Base-by-base conservation (phyloP, 2,888 invertebrate species). In the Lasiommata megera region DNA sequence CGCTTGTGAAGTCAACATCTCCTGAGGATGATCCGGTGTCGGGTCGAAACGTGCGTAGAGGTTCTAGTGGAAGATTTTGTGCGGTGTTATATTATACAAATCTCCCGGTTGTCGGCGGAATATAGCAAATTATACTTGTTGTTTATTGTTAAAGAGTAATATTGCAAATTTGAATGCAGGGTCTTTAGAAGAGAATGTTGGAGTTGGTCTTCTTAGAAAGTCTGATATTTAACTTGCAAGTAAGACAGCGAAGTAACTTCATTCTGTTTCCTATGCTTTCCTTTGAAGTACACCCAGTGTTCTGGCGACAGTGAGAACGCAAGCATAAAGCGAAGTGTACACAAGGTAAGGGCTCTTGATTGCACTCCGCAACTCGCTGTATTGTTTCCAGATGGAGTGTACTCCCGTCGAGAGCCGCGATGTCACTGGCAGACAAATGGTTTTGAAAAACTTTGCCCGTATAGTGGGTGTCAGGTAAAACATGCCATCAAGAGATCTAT, bases 301-400 rank as follows among this genome's bases (percentile, higher is more conserved):
- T 54, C 47, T 51, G 54, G 46, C 47, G 31, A 54, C 58, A 31
- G 53, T 53, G 53, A 43, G 31, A 53, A 18, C 16, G 52, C 34
- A 34, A 55, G 38, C 38, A 29, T 29, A 44, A 6, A 34, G 55
- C 48, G 48, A 23, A 48, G 48, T 48, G 47, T 54, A 54, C 50
- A 51, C 68, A 71, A 72, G 71, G 69, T 68, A 63, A 77, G 79
- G 64, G 70, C 67, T 63, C 76, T 74, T 73, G 74, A 79, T 74
- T 74, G 66, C 65, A 67, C 66, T 64, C 66, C 54, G 58, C 67
- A 64, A 63, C 61, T 65, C 50, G 57, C 48, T 52, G 62, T 63
- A 66, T 66, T 65, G 61, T 68, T 62, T 54, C 47, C 56, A 38
- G 54, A 59, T 56, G 62, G 48, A 62, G 61, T 55, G 61, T 51